phyloP scores from a whole-genome alignment of 1,140 invertebrate species.

The Bilobella aurantiaca region DNA sequence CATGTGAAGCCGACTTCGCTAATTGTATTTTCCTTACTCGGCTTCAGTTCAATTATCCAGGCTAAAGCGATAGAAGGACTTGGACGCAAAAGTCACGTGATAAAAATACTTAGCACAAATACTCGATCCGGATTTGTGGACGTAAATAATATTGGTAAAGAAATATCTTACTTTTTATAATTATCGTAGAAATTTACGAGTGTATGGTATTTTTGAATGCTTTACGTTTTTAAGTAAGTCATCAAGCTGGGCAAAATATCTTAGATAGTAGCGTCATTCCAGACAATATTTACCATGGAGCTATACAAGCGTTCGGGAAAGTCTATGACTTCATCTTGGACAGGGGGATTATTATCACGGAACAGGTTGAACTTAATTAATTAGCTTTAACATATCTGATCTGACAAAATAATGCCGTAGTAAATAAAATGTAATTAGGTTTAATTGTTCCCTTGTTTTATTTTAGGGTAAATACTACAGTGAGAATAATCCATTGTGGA shows the following conservation, averaged over 20 bases:
- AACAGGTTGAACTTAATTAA: not conserved
- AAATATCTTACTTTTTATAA: not conserved
- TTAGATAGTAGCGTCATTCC: not conserved
- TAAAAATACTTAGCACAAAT: not conserved
- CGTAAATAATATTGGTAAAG: not conserved
- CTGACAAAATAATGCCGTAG: not conserved
- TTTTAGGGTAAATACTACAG: not conserved
- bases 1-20: no score
- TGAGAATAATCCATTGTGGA: not conserved
- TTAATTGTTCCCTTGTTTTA: not conserved
- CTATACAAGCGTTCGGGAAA: not conserved
- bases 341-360: not conserved
- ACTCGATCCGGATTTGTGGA: not conserved
- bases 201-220: not conserved
- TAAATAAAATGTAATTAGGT: not conserved
- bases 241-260: not conserved
- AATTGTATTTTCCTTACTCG: no score
- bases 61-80: no score
- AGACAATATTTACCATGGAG: slow-evolving; percentile 10
- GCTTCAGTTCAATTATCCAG: no score
- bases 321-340: slow-evolving; percentile 1
- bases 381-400: not conserved
- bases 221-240: not conserved
- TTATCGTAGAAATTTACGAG: not conserved
- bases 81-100: no score